These are phyloP conservation scores for Agapornis canus DNA, from an alignment of 2,797 vertebrate genomes.

Conservation along the genomic window DNA sequence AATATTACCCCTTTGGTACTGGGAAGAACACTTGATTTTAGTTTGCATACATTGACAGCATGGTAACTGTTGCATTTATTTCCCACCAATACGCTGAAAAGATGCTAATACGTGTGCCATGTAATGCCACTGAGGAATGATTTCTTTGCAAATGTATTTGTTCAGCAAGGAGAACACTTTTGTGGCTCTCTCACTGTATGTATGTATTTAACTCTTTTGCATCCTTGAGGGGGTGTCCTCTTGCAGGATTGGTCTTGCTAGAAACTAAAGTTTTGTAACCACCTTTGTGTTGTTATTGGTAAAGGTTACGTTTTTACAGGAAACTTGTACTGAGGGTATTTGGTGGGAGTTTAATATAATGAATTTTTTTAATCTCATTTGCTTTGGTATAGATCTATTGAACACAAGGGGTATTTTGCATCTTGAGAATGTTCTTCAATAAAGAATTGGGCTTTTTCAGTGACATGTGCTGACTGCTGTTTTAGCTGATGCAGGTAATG, in stretches of 20 bases:
- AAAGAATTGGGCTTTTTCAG: background rate
- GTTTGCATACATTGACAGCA: background rate
- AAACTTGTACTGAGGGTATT: background rate
- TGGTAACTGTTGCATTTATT: background rate
- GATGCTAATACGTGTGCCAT: background rate
- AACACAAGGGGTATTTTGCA: background rate
- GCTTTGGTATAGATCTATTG: background rate
- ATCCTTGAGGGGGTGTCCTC: background rate
- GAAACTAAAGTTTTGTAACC: background rate
- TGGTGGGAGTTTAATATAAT: background rate
- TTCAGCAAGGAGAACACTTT: background rate
- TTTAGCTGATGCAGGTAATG: background rate
- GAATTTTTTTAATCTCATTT: background rate
- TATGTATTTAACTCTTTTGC: background rate
- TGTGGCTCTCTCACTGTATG: background rate
- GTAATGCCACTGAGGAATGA: background rate
- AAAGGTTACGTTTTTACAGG: background rate
- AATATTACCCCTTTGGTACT: constrained; percentile 85
- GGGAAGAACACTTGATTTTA: constrained; percentile 74
- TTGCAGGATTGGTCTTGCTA: background rate
- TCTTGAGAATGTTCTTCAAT: background rate
- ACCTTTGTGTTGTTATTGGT: background rate
- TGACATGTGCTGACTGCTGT: fast-evolving
- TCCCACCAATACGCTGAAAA: background rate
- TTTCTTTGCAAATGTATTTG: background rate